Conservation (phyloP, 2,797 vertebrate species). For the Halcyon badia region DNA sequence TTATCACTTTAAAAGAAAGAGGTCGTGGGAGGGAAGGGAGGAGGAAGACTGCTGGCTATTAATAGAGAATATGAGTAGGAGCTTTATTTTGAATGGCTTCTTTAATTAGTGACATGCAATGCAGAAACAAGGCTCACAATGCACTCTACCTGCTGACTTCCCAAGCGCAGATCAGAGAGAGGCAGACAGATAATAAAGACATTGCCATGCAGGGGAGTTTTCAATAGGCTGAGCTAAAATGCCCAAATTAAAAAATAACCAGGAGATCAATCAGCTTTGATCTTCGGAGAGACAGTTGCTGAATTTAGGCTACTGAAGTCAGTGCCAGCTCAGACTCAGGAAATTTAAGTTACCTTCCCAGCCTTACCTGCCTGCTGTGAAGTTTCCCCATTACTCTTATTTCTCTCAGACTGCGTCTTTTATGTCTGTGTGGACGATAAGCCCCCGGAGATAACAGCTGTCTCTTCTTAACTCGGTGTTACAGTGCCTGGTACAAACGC, state of each 20-base stretch:
- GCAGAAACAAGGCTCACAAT: not conserved
- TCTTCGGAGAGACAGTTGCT: not conserved
- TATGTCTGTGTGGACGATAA: fast-evolving
- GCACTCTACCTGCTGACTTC: not conserved
- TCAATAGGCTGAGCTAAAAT: not conserved
- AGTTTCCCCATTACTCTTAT: not conserved
- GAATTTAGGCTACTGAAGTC: not conserved
- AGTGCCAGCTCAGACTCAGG: not conserved
- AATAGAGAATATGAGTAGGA: conserved; percentile 34
- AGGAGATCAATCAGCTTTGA: not conserved
- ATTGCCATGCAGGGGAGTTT: not conserved
- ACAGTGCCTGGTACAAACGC: not conserved
- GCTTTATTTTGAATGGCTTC: conserved; percentile 47
- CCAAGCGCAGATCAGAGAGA: not conserved
- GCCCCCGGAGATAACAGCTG: not conserved
- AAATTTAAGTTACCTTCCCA: not conserved
- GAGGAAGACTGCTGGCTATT: conserved; percentile 10
- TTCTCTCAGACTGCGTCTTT: conserved; percentile 2
- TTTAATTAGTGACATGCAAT: conserved; percentile 3
- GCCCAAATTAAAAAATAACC: not conserved
- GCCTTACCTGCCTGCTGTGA: not conserved
- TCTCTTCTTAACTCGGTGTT: not conserved
- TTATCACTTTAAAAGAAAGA: conserved; percentile 26
- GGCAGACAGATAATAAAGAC: not conserved
- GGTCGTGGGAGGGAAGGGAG: not conserved